Conservation (phyloP, 2,888 invertebrate genomes). For the Brachyopa scutellaris region DNA sequence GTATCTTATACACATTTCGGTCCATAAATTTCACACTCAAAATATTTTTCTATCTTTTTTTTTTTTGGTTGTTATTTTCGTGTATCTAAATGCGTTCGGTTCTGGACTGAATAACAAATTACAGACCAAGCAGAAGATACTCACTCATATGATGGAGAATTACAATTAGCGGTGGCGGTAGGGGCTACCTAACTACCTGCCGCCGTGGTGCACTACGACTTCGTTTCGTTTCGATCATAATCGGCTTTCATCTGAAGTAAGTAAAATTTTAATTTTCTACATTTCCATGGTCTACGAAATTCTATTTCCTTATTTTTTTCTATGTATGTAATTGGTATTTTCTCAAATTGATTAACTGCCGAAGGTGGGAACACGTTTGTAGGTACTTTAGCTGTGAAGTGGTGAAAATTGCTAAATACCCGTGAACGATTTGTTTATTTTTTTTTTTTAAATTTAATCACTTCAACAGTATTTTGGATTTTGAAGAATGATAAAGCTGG, state of each 20-base stretch:
- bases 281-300: neutral
- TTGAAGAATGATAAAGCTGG: neutral
- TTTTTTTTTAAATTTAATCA: too few species aligned
- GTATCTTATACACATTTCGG: neutral
- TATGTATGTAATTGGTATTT: constrained; percentile 26
- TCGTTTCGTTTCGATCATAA: constrained; percentile 23
- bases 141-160: constrained; percentile 13
- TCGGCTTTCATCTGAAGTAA: constrained; percentile 5
- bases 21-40: constrained; percentile 26
- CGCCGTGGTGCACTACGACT: neutral
- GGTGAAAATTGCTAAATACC: neutral
- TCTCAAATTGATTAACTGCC: constrained; percentile 2
- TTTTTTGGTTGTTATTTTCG: neutral
- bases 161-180: constrained; percentile 15
- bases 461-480: neutral
- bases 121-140: constrained; percentile 19
- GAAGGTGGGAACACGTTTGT: neutral
- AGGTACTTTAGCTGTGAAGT: neutral
- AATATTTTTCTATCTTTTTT: constrained; percentile 5
- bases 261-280: constrained; percentile 20
- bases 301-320: neutral
- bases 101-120: constrained; percentile 44
- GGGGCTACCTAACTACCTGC: too few species aligned
- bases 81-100: constrained; percentile 25
- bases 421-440: too few species aligned